Conservation (phyloP, 1,140 invertebrate species). For the Oedothorax gibbosus region DNA sequence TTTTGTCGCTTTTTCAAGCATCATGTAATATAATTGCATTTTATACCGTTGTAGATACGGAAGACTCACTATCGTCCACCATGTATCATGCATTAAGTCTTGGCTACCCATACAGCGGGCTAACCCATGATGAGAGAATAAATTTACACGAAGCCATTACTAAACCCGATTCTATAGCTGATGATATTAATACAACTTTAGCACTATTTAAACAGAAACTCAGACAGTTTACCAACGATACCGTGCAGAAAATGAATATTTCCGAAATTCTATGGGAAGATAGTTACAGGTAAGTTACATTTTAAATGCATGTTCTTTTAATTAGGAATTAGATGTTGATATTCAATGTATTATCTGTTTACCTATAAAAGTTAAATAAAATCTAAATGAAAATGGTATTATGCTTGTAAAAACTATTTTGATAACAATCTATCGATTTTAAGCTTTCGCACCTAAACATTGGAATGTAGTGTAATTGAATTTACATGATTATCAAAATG, state of each 20-base stretch:
- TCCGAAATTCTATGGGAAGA: conserved; percentile 8
- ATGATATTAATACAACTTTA: neutral
- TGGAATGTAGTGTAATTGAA: no score
- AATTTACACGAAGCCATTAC: conserved; percentile 20
- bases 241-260: neutral
- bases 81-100: conserved; percentile 48
- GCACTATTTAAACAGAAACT: conserved; percentile 5
- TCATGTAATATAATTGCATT: no score
- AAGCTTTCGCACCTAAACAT: no score
- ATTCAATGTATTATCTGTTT: no score
- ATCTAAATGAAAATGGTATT: no score
- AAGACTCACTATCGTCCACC: conserved; percentile 34
- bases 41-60: conserved; percentile 7
- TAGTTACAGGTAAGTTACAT: conserved; percentile 33
- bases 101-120: conserved; percentile 44
- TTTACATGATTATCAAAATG: no score
- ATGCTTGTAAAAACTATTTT: no score
- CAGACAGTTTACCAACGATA: neutral
- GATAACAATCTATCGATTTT: no score
- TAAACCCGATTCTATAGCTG: neutral
- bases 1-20: no score
- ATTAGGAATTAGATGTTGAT: no score
- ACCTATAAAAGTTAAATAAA: no score
- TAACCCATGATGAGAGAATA: conserved; percentile 30
- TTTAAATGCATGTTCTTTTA: neutral